Evolutionary conservation across 92 coral and sea anemone species (phyloP).

Genomic region (Epizoanthus stellaris): DNA sequence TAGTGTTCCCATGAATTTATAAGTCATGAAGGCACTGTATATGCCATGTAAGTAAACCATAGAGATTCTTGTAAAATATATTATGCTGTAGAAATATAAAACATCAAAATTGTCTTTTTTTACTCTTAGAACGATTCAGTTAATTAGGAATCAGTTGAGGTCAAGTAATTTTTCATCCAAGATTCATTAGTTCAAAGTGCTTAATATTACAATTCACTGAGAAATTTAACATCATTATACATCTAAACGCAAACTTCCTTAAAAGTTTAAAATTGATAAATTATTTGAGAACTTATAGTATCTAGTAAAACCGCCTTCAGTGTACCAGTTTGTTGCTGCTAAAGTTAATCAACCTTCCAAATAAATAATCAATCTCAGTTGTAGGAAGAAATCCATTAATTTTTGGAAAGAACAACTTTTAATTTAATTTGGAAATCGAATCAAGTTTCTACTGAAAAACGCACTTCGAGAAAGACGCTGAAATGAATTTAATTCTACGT

Average conservation of each 20-base stretch:
- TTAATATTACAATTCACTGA: background rate
- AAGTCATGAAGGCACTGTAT: no score
- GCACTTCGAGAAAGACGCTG: background rate
- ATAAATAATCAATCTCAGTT: no score
- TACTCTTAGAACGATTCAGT: background rate
- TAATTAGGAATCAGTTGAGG: background rate
- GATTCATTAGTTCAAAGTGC: background rate
- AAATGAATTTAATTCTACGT: constrained; percentile 5
- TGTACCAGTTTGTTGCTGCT: background rate
- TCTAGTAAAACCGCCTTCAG: background rate
- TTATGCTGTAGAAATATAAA: no score
- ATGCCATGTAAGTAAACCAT: no score
- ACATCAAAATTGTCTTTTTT: background rate
- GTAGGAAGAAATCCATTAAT: no score
- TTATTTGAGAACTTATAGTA: no score
- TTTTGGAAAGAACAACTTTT: no score
- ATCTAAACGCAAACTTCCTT: constrained; percentile 8
- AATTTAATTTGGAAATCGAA: no score
- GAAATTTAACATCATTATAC: constrained; percentile 16
- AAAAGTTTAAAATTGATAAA: background rate
- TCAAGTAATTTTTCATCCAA: background rate
- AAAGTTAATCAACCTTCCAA: no score
- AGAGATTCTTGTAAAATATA: no score
- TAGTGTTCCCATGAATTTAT: no score
- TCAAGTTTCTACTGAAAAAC: background rate